These are phyloP conservation scores for Pyrochroa serraticornis DNA, from an alignment of 2,888 invertebrate species.

Conservation along the genomic window DNA sequence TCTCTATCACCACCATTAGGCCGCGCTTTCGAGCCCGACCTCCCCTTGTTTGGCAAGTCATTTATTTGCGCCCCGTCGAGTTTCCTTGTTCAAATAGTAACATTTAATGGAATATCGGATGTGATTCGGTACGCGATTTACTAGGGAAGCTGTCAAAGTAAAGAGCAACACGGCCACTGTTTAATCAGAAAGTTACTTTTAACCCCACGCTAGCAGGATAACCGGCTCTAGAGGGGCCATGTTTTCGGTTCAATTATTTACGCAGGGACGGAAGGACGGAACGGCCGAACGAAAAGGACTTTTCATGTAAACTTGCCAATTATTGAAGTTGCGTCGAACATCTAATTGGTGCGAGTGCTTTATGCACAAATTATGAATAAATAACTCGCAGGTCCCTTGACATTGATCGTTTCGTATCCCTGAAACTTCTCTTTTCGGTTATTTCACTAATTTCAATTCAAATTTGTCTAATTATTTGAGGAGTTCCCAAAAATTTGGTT, in stretches of 20 bases:
- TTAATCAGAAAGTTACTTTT: slow-evolving; percentile 29
- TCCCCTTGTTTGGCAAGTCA: slow-evolving; percentile 43
- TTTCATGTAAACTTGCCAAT: not conserved
- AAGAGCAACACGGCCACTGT: slow-evolving; percentile 26
- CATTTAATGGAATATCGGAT: slow-evolving; percentile 54
- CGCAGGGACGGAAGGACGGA: not conserved
- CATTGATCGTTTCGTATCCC: no score
- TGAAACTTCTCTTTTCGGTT: no score
- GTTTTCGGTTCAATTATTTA: slow-evolving; percentile 23
- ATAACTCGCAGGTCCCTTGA: no score
- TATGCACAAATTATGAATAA: no score
- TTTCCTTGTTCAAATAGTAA: slow-evolving; percentile 51
- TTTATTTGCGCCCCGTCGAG: slow-evolving; percentile 48
- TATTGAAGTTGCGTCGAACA: not conserved
- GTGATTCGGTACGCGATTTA: slow-evolving; percentile 46
- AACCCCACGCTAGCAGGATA: not conserved
- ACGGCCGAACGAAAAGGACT: not conserved
- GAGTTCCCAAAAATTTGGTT: no score
- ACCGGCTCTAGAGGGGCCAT: slow-evolving; percentile 5
- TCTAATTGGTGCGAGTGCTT: no score
- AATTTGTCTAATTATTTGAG: no score
- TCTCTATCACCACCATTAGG: slow-evolving; percentile 30
- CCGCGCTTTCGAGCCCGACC: slow-evolving; percentile 23
- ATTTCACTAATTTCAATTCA: no score
- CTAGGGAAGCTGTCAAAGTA: slow-evolving; percentile 34